phyloP scores from a whole-genome alignment of 23 tunicate genomes.

The Trididemnum clinides region DNA sequence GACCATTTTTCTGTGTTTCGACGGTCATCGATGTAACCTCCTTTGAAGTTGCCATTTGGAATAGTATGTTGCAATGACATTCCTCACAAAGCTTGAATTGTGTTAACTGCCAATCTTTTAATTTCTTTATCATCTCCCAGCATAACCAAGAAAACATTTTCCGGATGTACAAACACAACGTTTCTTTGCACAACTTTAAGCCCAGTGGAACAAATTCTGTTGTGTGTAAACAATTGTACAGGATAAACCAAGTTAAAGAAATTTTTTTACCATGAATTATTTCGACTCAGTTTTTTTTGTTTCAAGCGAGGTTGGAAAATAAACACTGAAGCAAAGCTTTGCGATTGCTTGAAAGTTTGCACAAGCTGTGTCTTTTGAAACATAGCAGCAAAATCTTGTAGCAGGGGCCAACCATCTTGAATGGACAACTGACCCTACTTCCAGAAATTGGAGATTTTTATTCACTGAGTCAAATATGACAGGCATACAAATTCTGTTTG shows the following conservation, averaged over 20 bases:
- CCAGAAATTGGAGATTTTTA: slow-evolving; percentile 15
- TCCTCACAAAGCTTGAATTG: slow-evolving; percentile 8
- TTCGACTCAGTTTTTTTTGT: no score
- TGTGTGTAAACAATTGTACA: not conserved
- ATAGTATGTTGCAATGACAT: not conserved
- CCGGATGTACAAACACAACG: slow-evolving; percentile 41
- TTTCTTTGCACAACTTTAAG: slow-evolving; percentile 19
- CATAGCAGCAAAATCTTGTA: not conserved
- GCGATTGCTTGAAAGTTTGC: not conserved
- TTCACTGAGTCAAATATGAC: not conserved
- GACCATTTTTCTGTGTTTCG: not conserved
- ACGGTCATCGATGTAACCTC: not conserved
- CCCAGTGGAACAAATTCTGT: not conserved
- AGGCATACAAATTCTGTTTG: slow-evolving; percentile 19
- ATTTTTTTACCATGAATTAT: slow-evolving; percentile 14
- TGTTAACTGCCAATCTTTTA: slow-evolving; percentile 7
- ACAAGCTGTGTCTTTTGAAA: not conserved
- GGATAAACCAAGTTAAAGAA: slow-evolving; percentile 5
- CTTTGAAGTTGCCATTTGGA: not conserved
- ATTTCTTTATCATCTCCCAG: slow-evolving; percentile 20
- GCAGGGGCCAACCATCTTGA: slow-evolving; percentile 33
- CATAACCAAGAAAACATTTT: slow-evolving; percentile 34
- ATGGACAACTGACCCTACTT: slow-evolving; percentile 35
- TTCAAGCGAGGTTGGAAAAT: slow-evolving; percentile 13
- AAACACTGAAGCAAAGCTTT: not conserved